phyloP scores from a whole-genome alignment of 2,888 invertebrate species.

The Enoplolaimus lenunculus region DNA sequence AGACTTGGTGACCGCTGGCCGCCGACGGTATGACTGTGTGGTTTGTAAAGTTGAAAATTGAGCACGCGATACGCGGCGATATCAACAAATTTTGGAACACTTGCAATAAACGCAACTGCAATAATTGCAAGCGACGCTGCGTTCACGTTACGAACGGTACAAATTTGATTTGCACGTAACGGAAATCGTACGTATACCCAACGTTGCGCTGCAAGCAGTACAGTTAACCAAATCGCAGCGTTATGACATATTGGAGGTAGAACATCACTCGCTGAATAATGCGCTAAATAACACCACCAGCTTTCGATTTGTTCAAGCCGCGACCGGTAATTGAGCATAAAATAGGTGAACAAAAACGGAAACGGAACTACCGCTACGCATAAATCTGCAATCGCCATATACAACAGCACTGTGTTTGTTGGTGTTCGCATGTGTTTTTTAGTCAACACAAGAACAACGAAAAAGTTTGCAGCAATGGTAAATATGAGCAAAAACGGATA shows the following conservation, averaged over 20 bases:
- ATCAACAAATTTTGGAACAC: conserved; percentile 65
- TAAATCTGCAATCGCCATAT: conserved; percentile 82
- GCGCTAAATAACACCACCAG: conserved; percentile 19
- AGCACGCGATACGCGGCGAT: conserved; percentile 49
- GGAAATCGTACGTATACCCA: conserved; percentile 87
- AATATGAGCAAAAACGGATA: conserved; percentile 60
- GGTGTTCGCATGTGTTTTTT: conserved; percentile 76
- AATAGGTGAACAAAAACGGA: conserved; percentile 57
- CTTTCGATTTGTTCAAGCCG: not conserved
- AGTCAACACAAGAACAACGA: conserved; percentile 71
- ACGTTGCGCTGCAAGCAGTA: conserved; percentile 70
- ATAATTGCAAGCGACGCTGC: conserved; percentile 59
- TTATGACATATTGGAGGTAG: conserved; percentile 65
- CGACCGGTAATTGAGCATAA: conserved; percentile 14
- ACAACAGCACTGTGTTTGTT: conserved; percentile 76
- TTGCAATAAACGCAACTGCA: conserved; percentile 60
- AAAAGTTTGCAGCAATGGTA: conserved; percentile 68
- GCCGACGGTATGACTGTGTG: conserved; percentile 44
- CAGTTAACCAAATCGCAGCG: conserved; percentile 76
- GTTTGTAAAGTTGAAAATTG: not conserved
- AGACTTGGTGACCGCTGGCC: not conserved
- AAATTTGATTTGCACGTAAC: conserved; percentile 60
- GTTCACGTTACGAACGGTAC: conserved; percentile 50
- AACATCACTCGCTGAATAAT: conserved; percentile 43
- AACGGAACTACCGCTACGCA: conserved; percentile 72